Percentiles rank a stretch among this genome's conserved stretches.
Evolutionary conservation across 2,888 invertebrate species (phyloP).

Genomic region (Aphidius colemani): DNA sequence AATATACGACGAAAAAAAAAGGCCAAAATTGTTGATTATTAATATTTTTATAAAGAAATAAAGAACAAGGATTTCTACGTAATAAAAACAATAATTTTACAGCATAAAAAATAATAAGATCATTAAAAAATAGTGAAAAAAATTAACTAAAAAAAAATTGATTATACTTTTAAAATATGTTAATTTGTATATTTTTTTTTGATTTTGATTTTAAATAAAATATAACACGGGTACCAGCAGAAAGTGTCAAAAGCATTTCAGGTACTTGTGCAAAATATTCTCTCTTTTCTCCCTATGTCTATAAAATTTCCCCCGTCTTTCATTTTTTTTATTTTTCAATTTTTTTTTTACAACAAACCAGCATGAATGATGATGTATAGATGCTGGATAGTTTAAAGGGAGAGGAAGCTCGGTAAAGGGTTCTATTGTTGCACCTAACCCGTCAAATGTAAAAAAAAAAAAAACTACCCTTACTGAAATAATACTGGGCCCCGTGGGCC

Average conservation of each 20-base stretch:
- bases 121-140: no score
- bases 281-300: not conserved
- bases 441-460: slow-evolving; percentile 16
- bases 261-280: not conserved
- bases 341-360: slow-evolving; percentile 24
- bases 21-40: no score
- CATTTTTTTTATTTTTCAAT: slow-evolving; percentile 28
- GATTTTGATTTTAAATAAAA: slow-evolving; percentile 4
- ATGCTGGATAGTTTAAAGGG: slow-evolving; percentile 52
- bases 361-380: slow-evolving; percentile 61
- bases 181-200: not conserved
- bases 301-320: slow-evolving; percentile 48
- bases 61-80: no score
- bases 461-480: slow-evolving; percentile 1
- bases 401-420: slow-evolving; percentile 59
- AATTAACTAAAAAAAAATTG: no score
- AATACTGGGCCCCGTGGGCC: not conserved
- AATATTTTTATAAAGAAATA: no score
- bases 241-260: no score
- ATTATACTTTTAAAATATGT: not conserved
- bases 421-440: slow-evolving; percentile 54
- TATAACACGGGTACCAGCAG: slow-evolving; percentile 18
- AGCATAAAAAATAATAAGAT: no score
- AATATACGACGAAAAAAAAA: no score
- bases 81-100: no score